Base-by-base conservation (phyloP, 64 coral and sea anemone species). In the Anthopleura sola region DNA sequence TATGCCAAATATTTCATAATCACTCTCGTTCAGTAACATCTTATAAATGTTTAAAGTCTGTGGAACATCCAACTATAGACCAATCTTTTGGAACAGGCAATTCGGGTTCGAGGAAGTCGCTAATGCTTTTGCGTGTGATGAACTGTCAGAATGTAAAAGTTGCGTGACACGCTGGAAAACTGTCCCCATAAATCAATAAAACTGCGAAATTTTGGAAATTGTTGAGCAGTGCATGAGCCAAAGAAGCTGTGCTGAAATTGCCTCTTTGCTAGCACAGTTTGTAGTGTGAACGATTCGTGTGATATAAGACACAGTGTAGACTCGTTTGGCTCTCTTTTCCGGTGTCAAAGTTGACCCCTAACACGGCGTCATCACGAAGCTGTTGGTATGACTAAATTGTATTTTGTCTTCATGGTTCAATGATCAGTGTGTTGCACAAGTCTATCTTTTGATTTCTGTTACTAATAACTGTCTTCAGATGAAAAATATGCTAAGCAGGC, bases 301-400 rank as follows among this genome's bases (percentile, higher is more conserved):
- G 76, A 79, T 79, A 24, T 48, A 79, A 23, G 76, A 38, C 37
- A 79, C 76, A 79, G 76, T 48, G 37, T 6, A 38, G 66, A 71
- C 24, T 79, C 5, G 36, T 48, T 79, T 79, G 23, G 76, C 18
- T 44, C 37, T 79, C 76, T 47, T 79, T 79, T 79, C 76, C 76
- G 76, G 36, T 79, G 76, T 79, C 76, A 20, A 48, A 79, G 36
- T 48, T 79, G 36, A 79, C 76, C 76, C 66, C 76, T 79, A 48
- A 48, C 66, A 71, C 66, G 26, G 28, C 14, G 28, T 71, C 66
- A 34, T 71, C 66, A 71, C n/a, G 58, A 62, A n/a, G 58, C 11
- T 62, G 58, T 62, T 26, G 31, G 66, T 71, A 71, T 71, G 66
- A 71, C 66, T 71, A 71, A 71, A 71, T 32, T 32, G 58, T 62